A percentile compares a stretch with the other conserved stretches of the same genome.
Conservation (phyloP, 2,888 invertebrate genomes). For the Thysanoteuthis rhombus region DNA sequence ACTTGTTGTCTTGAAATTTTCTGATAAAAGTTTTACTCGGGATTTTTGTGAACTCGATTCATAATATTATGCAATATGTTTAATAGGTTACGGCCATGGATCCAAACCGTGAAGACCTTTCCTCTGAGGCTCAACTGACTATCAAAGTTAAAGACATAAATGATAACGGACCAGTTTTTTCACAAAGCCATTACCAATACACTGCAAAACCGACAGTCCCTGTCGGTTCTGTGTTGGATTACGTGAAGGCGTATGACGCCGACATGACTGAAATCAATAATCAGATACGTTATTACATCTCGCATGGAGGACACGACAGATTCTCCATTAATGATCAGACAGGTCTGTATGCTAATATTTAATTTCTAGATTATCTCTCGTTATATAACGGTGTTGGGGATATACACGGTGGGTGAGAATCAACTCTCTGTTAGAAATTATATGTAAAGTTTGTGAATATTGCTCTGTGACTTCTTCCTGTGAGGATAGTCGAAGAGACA, state of each 20-base stretch:
- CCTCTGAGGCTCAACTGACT: not conserved
- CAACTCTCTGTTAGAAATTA: too few relatives aligned
- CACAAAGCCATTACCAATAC: not conserved
- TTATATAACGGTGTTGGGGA: too few relatives aligned
- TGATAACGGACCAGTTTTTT: not conserved
- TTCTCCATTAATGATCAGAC: conserved; percentile 31
- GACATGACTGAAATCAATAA: not conserved
- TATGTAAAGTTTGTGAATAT: too few relatives aligned
- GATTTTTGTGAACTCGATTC: too few relatives aligned
- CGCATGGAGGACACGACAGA: conserved; percentile 32
- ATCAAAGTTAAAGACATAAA: not conserved
- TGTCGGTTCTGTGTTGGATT: not conserved
- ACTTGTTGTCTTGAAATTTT: too few relatives aligned
- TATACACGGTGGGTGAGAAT: too few relatives aligned
- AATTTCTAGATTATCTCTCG: too few relatives aligned
- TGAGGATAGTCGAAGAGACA: too few relatives aligned
- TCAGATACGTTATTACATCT: not conserved
- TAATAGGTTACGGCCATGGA: not conserved
- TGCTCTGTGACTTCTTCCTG: too few relatives aligned
- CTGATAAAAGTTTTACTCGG: too few relatives aligned
- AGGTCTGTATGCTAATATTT: conserved; percentile 31
- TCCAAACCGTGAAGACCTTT: not conserved
- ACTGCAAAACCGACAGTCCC: not conserved
- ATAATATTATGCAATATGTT: not conserved
- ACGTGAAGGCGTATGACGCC: not conserved